A percentile compares a stretch with the other conserved stretches of the same genome.
phyloP scores from a whole-genome alignment of 35 echinoderm and acorn worm genomes.

The Lytechinus variegatus region DNA sequence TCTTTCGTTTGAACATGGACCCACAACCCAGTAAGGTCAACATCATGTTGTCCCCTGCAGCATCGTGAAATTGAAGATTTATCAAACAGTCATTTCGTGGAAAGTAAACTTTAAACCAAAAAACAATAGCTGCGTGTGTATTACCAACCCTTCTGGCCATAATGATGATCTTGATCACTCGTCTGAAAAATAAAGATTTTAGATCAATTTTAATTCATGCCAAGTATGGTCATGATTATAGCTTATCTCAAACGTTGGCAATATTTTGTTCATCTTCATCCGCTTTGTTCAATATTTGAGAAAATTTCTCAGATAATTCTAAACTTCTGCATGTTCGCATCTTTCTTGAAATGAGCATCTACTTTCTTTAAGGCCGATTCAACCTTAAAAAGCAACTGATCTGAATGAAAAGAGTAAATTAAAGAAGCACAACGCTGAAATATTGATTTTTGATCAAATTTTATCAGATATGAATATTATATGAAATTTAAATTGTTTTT shows the following conservation, averaged over 20 bases:
- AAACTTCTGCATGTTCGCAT: not conserved
- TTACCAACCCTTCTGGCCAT: not conserved
- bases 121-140: not conserved
- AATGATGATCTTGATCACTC: not conserved
- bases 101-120: not conserved
- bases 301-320: not conserved
- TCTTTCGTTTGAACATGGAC: no score
- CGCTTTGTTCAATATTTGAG: not conserved
- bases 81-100: not conserved
- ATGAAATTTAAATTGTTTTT: no score
- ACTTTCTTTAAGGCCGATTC: no score
- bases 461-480: no score
- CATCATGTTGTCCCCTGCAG: not conserved
- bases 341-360: no score
- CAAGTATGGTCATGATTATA: not conserved
- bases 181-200: not conserved
- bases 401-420: no score
- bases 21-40: no score
- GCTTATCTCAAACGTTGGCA: no score
- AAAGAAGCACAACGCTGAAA: no score
- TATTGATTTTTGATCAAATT: no score
- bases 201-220: no score
- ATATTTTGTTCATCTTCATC: not conserved
- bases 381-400: no score
- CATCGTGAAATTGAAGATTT: not conserved